Percentiles rank a stretch among this genome's conserved stretches.
Conservation (phyloP, 2,888 invertebrate species). For the Keiferia lycopersicella region DNA sequence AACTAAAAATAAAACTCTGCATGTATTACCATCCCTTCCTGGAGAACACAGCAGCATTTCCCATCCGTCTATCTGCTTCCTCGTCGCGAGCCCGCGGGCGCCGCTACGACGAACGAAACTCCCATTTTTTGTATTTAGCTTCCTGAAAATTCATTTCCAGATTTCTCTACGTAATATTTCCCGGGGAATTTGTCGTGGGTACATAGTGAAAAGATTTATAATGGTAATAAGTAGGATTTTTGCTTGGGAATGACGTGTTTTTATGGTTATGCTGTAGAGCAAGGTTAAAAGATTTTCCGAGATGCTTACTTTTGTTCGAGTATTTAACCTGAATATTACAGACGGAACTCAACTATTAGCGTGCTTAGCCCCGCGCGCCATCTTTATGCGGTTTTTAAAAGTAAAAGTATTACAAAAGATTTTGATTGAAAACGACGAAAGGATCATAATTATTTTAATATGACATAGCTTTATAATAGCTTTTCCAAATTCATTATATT, state of each 20-base stretch:
- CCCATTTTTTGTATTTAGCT: constrained; percentile 12
- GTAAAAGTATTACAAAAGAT: too few species aligned
- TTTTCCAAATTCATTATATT: too few species aligned
- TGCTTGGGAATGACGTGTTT: constrained; percentile 1
- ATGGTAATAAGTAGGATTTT: constrained; percentile 16
- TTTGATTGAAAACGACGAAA: too few species aligned
- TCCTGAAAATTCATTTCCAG: constrained; percentile 13
- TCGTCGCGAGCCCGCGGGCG: neutral
- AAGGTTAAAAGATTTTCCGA: neutral
- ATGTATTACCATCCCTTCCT: neutral
- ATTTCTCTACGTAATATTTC: constrained; percentile 14
- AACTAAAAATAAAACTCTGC: neutral
- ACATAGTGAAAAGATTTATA: constrained; percentile 10
- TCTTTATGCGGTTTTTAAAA: too few species aligned
- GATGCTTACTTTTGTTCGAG: too few species aligned
- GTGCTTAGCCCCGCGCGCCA: too few species aligned
- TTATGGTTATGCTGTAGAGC: neutral
- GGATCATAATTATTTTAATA: too few species aligned
- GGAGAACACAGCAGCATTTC: neutral
- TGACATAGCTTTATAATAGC: too few species aligned
- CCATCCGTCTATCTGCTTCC: neutral
- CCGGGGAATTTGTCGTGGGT: neutral
- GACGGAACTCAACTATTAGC: too few species aligned
- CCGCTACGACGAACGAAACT: neutral
- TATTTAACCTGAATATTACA: too few species aligned